Percentiles rank a stretch among this genome's conserved stretches.
phyloP scores from a whole-genome alignment of 2,797 vertebrate species.

The Sarcophilus harrisii region DNA sequence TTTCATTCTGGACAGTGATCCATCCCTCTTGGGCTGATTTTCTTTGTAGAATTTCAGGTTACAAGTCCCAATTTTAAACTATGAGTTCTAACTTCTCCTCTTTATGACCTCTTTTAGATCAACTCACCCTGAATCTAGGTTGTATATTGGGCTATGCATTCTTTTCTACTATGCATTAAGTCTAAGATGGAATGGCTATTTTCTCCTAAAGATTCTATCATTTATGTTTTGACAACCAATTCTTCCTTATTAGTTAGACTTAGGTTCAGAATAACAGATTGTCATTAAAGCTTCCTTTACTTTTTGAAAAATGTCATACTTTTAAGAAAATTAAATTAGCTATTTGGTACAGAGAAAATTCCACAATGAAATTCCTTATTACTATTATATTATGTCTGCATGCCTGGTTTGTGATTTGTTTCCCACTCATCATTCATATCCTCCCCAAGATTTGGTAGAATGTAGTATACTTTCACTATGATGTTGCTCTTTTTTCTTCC shows the following conservation, averaged over 20 bases:
- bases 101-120: not conserved
- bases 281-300: not conserved
- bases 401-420: not conserved
- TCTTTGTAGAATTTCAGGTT: not conserved
- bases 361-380: not conserved
- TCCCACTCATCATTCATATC: not conserved
- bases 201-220: not conserved
- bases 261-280: not conserved
- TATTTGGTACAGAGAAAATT: not conserved
- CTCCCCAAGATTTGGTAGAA: not conserved
- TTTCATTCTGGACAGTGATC: not conserved
- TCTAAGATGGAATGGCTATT: not conserved
- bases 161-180: not conserved
- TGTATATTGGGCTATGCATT: not conserved
- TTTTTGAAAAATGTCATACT: not conserved
- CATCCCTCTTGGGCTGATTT: not conserved
- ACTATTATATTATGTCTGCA: not conserved
- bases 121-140: not conserved
- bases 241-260: not conserved
- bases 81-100: not conserved
- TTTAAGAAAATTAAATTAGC: not conserved
- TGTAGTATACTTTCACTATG: not conserved
- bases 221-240: not conserved
- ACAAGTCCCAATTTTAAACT: not conserved
- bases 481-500: not conserved